These are phyloP conservation scores for Epirrhoe alternata DNA, from an alignment of 2,888 invertebrate genomes.

Conservation along the genomic window DNA sequence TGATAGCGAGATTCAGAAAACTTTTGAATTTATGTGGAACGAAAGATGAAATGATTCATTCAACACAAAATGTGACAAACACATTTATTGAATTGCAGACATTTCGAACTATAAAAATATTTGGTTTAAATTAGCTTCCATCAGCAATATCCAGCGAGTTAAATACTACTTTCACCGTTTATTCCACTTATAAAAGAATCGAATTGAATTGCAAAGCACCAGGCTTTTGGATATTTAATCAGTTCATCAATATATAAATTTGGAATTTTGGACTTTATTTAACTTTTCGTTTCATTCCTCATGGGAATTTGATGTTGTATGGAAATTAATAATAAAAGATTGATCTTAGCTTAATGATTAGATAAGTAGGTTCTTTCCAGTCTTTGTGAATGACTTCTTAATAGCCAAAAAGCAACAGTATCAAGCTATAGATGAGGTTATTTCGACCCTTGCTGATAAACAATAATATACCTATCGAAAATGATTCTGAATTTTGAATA, in stretches of 20 bases:
- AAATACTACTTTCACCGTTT: conserved; percentile 44
- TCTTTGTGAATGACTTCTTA: conserved; percentile 45
- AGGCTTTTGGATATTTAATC: conserved; percentile 80
- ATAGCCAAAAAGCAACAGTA: conserved; percentile 44
- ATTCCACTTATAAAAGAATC: conserved; percentile 51
- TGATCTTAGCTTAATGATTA: conserved; percentile 76
- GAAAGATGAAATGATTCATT: conserved; percentile 38
- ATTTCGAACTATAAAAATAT: neutral
- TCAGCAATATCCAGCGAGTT: neutral
- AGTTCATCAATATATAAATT: conserved; percentile 41
- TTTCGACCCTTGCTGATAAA: conserved; percentile 38
- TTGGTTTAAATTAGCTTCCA: neutral
- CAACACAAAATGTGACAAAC: conserved; percentile 19
- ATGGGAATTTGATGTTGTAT: conserved; percentile 78
- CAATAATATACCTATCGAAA: conserved; percentile 37
- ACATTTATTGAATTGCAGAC: neutral
- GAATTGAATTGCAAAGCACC: conserved; percentile 71
- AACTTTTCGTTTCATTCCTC: conserved; percentile 85
- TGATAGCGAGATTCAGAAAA: conserved; percentile 60
- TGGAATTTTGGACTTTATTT: conserved; percentile 63
- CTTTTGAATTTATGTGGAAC: conserved; percentile 39
- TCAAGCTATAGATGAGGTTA: conserved; percentile 36
- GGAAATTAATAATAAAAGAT: conserved; percentile 67
- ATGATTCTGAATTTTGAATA: conserved; percentile 20
- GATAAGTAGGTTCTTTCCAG: conserved; percentile 73